Base-by-base conservation (phyloP, 2,888 invertebrate species). In the Oscheius sp. region DNA sequence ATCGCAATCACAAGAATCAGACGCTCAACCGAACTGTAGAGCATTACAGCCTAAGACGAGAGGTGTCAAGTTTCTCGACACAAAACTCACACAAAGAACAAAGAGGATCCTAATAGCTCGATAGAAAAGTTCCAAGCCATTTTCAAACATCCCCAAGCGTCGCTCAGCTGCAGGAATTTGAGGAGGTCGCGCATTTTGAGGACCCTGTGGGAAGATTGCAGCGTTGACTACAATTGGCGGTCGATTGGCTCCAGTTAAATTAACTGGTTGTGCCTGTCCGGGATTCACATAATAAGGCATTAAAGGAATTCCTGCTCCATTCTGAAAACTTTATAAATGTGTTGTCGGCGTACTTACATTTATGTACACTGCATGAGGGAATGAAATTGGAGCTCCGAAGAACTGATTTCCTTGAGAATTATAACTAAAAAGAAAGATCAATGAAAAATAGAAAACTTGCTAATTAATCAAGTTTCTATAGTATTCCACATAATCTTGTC, bases 11-110 rank as follows among this genome's bases (percentile, higher is more conserved):
- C 68, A 3, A 74, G n/a, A 17, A 70, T 64, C 46, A 78, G 75
- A 63, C 78, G 61, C 50, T 78, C 78, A 58, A 78, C 69, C 10
- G 78, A 70, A 15, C 74, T 71, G 65, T 78, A 78, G 17, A 75
- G 67, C 6, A 75, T 61, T 3, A 78, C 66, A 0, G 75, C 71
- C 70, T 73, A 37, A 27, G 68, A 64, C 27, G 15, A 20, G 10
- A 39, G 31, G 12, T n/a, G n/a, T n/a, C n/a, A n/a, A n/a, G n/a
- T n/a, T n/a, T n/a, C n/a, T n/a, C n/a, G n/a, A n/a, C n/a, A n/a
- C 25, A 46, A 45, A 50, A 52, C 67, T 23, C 12, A 73, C 75
- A 23, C 70, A 71, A 25, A 75, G 71, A 5, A 78, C 33, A 29
- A 78, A 39, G 20, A 74, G 68, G 3, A 75, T 55, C 23, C 75